Base-by-base conservation (phyloP, 1,140 invertebrate genomes). In the Tetramorium alpestre region DNA sequence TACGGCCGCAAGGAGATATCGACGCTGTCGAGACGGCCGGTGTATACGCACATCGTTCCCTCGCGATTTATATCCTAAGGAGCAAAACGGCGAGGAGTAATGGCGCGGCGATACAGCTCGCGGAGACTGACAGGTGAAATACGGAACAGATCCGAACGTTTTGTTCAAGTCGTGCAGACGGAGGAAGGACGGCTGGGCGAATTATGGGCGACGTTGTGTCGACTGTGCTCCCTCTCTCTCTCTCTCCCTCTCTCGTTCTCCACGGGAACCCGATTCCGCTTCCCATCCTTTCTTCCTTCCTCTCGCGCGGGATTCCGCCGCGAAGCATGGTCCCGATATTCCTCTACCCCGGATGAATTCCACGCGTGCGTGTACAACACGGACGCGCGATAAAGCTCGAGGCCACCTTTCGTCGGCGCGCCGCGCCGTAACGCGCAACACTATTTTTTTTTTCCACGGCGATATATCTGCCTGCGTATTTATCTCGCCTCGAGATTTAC, bases 401-500 rank as follows among this genome's bases (percentile, higher is more conserved):
- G 16, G 28, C 18, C 8, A 10, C 33, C 60, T 51, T 64, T 65
- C 28, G 44, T 44, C 44, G 13, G 56, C 47, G 49, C n/a, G 67
- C 10, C 47, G 49, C n/a, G 67, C 69, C 18, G 70, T 54, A 64
- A 81, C 86, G 87, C 70, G 76, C 56, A 58, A 87, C 77, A 75
- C 56, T 58, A 84, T 86, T 89, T 90, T 86, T 88, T 65, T 89
- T 87, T 89, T 67, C 62, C 49, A 38, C 18, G 3, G 28, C 88
- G 60, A 90, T 84, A 81, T 87, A 87, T 87, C 41, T 25, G 13
- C 65, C 41, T 41, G 64, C 22, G 44, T 60, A 87, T 90, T 90
- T 87, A 87, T 90, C 67, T 60, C 76, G 75, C 18, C 49, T 38
- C 22, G 85, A 73, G 85, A 89, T 89, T 87, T 87, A 87, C 89